Evolutionary conservation across 2,797 vertebrate species (phyloP).

Genomic region (Chiroxiphia lanceolata): DNA sequence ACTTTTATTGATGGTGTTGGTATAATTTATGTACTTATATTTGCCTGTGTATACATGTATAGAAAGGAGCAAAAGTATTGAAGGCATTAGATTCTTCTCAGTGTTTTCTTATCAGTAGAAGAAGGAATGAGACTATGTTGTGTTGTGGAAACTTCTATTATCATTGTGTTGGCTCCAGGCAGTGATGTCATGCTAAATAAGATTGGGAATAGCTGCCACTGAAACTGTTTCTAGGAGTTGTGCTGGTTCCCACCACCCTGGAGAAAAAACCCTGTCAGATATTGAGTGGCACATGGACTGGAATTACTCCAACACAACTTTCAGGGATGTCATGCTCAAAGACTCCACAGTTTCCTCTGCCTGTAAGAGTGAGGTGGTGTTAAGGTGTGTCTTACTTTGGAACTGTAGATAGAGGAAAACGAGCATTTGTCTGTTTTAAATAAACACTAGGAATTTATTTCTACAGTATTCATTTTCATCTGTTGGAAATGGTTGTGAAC

Average conservation of each 20-base stretch:
- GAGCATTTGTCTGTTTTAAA: background rate
- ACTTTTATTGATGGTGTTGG: background rate
- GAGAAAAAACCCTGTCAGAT: fast-evolving
- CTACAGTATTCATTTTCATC: background rate
- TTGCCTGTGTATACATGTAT: background rate
- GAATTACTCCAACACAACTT: background rate
- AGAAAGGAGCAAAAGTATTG: background rate
- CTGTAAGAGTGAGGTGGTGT: background rate
- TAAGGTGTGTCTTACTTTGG: background rate
- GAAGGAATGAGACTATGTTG: background rate
- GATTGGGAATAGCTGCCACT: background rate
- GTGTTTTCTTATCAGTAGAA: background rate
- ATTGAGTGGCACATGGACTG: background rate
- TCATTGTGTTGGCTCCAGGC: background rate
- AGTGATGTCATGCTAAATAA: background rate
- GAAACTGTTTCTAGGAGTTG: background rate
- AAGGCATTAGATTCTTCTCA: background rate
- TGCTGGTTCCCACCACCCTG: background rate
- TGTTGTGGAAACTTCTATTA: background rate
- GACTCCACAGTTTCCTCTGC: background rate
- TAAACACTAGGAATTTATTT: background rate
- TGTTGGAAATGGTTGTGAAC: background rate
- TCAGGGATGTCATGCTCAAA: background rate
- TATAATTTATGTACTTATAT: background rate
- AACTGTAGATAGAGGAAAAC: background rate